A percentile compares a stretch with the other conserved stretches of the same genome.
Conservation (phyloP, 1,140 invertebrate species). For the Macrocentrus cingulum region DNA sequence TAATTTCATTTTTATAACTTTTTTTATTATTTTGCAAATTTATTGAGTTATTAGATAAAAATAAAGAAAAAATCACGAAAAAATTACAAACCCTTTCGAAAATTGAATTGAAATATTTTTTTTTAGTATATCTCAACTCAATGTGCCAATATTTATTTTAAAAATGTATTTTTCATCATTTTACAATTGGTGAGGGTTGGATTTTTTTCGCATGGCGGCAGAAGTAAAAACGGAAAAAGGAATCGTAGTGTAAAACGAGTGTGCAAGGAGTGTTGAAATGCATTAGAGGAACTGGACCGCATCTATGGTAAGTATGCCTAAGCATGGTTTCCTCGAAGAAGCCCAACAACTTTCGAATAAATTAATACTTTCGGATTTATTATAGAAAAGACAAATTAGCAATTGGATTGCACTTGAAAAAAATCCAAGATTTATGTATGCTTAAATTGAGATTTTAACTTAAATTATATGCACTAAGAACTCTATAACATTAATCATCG, state of each 20-base stretch:
- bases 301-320: slow-evolving; percentile 30
- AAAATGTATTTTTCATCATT: neutral
- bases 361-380: slow-evolving; percentile 7
- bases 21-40: no score
- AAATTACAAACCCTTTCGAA: no score
- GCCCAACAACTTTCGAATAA: slow-evolving; percentile 31
- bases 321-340: slow-evolving; percentile 5
- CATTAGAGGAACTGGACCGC: slow-evolving; percentile 34
- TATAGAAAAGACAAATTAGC: slow-evolving; percentile 6
- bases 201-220: neutral
- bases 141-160: slow-evolving; percentile 5
- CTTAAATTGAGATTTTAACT: no score
- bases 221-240: slow-evolving; percentile 13
- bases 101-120: no score
- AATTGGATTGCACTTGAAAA: no score
- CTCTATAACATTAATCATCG: no score
- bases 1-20: no score
- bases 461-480: no score
- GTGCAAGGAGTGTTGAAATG: slow-evolving; percentile 27
- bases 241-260: slow-evolving; percentile 31
- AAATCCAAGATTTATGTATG: no score
- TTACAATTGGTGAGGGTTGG: no score
- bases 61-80: no score
- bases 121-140: slow-evolving; percentile 12
- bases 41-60: no score